phyloP scores from a whole-genome alignment of 2,113 vertebrate genomes.

The Tichodroma muraria region DNA sequence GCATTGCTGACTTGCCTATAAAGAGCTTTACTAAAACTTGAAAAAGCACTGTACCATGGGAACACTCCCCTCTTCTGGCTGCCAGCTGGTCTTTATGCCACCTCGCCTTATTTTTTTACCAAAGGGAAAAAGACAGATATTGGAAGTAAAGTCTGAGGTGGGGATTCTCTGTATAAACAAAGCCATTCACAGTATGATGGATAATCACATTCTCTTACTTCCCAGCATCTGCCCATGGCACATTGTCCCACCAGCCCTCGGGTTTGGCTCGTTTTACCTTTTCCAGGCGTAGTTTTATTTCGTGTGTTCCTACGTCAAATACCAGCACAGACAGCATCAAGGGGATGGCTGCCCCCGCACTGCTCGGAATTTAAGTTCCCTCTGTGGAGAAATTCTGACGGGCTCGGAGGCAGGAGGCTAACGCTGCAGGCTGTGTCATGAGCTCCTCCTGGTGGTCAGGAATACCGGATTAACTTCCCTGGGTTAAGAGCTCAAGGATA shows the following conservation, averaged over 20 bases:
- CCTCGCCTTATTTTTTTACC: background rate
- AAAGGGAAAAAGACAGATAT: background rate
- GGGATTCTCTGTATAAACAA: background rate
- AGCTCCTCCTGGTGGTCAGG: conserved; percentile 36
- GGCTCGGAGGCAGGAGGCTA: background rate
- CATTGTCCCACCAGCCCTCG: background rate
- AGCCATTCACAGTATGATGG: background rate
- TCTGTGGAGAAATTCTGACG: accelerated
- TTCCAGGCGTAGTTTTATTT: background rate
- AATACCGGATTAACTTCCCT: accelerated
- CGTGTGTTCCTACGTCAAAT: background rate
- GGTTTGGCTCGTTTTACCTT: background rate
- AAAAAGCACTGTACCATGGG: background rate
- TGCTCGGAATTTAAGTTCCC: background rate
- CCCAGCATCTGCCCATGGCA: background rate
- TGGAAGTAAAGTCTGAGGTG: background rate
- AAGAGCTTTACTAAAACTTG: background rate
- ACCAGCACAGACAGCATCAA: background rate
- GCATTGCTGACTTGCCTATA: background rate
- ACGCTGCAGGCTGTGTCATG: background rate
- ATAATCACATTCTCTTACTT: background rate
- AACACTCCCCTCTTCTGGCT: background rate
- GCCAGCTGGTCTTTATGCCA: background rate
- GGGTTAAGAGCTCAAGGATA: background rate
- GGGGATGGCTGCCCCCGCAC: background rate